Percentiles rank a stretch among this genome's conserved stretches.
phyloP scores from a whole-genome alignment of 2,888 invertebrate genomes.

The Venusia cambrica region DNA sequence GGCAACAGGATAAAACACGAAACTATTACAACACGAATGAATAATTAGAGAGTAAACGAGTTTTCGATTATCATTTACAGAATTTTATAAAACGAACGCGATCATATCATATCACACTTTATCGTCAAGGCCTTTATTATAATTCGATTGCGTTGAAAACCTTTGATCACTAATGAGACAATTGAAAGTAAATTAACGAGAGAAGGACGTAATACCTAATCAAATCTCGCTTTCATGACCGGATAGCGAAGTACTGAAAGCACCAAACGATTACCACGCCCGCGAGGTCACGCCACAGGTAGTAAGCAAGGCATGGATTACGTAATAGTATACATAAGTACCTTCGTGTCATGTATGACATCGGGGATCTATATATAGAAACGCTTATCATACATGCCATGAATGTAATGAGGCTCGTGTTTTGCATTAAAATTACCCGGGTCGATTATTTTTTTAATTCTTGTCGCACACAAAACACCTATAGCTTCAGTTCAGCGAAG shows the following conservation, averaged over 20 bases:
- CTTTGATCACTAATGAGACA: too few relatives aligned
- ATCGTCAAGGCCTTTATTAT: too few relatives aligned
- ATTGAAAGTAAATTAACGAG: background rate
- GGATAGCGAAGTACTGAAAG: constrained; percentile 23
- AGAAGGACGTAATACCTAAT: constrained; percentile 1
- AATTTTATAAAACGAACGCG: too few relatives aligned
- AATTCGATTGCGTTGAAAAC: too few relatives aligned
- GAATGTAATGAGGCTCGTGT: constrained; percentile 20
- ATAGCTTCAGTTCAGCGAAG: constrained; percentile 9
- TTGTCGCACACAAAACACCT: constrained; percentile 6
- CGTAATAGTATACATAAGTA: constrained; percentile 47
- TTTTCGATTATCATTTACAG: too few relatives aligned
- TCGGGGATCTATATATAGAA: constrained; percentile 29
- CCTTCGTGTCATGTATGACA: constrained; percentile 23
- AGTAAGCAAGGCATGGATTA: constrained; percentile 36
- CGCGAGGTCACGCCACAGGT: constrained; percentile 41
- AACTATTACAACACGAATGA: too few relatives aligned
- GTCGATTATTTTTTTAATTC: constrained; percentile 15
- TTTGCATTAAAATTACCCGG: constrained; percentile 18
- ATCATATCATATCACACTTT: too few relatives aligned
- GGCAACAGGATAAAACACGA: too few relatives aligned
- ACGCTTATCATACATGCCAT: constrained; percentile 22
- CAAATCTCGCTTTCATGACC: constrained; percentile 14
- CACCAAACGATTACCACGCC: constrained; percentile 38
- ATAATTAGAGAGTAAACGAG: too few relatives aligned